Conservation (phyloP, 92 coral and sea anemone species). For the Porites evermanni region DNA sequence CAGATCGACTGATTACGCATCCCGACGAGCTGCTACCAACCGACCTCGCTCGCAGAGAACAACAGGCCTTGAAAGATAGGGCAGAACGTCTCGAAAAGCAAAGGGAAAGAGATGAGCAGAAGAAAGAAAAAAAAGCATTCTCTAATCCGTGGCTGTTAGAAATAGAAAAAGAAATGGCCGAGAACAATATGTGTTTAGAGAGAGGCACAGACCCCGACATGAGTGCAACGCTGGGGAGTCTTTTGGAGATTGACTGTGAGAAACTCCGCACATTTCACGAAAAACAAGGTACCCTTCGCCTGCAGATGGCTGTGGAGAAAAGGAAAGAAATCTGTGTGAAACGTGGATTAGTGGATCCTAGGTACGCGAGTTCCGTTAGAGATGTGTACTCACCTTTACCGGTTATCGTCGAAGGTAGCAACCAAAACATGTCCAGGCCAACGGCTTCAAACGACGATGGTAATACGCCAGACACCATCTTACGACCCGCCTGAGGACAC, state of each 20-base stretch:
- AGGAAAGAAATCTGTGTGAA: slow-evolving; percentile 7
- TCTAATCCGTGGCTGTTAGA: neutral
- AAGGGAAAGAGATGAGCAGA: neutral
- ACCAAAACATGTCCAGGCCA: neutral
- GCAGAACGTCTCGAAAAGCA: neutral
- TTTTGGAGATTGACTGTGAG: slow-evolving; percentile 6
- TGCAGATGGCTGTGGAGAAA: neutral
- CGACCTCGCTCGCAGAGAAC: neutral
- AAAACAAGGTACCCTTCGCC: slow-evolving; percentile 4
- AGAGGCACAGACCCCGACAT: neutral
- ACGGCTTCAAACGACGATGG: neutral
- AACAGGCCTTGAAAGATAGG: neutral
- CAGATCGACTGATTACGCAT: neutral
- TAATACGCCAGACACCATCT: neutral
- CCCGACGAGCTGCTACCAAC: neutral
- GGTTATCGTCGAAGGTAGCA: neutral
- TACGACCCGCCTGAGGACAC: neutral
- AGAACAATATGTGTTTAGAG: neutral
- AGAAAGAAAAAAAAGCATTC: neutral
- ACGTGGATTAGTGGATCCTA: neutral
- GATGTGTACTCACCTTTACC: neutral
- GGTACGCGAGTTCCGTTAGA: neutral
- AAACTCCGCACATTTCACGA: slow-evolving; percentile 2
- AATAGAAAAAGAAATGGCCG: neutral
- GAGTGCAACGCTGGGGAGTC: neutral